Evolutionary conservation across 1,140 invertebrate species (phyloP).

Genomic region (Solen grandis): DNA sequence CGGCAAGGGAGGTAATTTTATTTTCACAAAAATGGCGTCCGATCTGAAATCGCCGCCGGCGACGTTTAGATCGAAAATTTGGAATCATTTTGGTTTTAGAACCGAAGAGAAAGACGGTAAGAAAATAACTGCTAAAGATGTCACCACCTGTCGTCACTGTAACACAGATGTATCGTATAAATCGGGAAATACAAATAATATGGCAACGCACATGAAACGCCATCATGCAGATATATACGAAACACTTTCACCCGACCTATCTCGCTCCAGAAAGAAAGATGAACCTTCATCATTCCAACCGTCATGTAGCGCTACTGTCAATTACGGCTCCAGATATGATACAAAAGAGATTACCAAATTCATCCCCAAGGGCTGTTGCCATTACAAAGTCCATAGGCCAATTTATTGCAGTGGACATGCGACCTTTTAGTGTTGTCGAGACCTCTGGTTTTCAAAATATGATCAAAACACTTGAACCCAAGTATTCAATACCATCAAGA

Average conservation of each 20-base stretch:
- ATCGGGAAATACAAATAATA: background rate
- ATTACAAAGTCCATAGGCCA: conserved; percentile 33
- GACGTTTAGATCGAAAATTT: background rate
- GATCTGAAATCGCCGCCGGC: background rate
- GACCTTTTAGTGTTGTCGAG: conserved; percentile 65
- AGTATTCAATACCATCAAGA: conserved; percentile 56
- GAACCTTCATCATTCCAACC: background rate
- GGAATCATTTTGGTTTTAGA: background rate
- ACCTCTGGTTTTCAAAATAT: conserved; percentile 61
- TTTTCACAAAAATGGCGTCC: background rate
- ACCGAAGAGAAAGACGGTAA: background rate
- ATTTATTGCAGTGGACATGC: conserved; percentile 65
- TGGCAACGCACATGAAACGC: background rate
- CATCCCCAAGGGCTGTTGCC: background rate
- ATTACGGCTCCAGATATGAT: background rate
- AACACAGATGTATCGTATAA: background rate
- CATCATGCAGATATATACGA: background rate
- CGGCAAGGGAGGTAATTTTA: background rate
- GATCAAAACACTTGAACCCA: conserved; percentile 54
- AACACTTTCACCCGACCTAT: background rate
- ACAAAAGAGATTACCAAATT: conserved; percentile 12
- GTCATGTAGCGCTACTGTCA: background rate
- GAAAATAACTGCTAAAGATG: background rate
- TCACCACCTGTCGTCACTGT: background rate
- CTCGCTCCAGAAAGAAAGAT: background rate